Base-by-base conservation (phyloP, 2,888 invertebrate genomes). In the Thysanoteuthis rhombus region DNA sequence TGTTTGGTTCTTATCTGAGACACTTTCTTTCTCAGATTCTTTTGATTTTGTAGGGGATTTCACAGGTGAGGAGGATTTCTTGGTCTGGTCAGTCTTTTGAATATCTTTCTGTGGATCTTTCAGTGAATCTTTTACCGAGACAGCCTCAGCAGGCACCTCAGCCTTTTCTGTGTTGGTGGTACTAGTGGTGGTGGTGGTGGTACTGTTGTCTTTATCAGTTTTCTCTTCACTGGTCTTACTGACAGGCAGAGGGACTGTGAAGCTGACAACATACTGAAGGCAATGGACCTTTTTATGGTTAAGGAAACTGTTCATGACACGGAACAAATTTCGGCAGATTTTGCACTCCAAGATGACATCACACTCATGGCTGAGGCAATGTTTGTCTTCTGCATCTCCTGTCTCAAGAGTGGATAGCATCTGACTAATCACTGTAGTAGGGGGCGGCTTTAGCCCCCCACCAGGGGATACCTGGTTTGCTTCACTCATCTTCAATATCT, bases 341-440 rank as follows among this genome's bases (percentile, higher is more conserved):
- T 98, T 98, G 97, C 99, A 99, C 97, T 99, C 99, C 97, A 98
- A 98, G 95, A 99, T 97, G 94, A 99, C 97, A 96, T 98, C 98
- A 97, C 98, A 99, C 97, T 99, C 99, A 96, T 98, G 98, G 52
- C 98, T 97, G 90, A 99, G 97, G 94, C 98, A 97, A 95, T 98
- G 97, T 95, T 98, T 98, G 42, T 98, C 98, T 98, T 98, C 98
- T 28, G 93, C 25, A 28, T 47, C 58, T 58, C 93, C 93, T 36
- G n/a, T n/a, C 52, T 93, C 39, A 36, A 47, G 36, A 28, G 58
- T 52, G 58, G 47, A 38, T 36, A 93, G 25, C 47, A 93, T 58
- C 28, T 93, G 36, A 36, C 58, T 58, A 38, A 58, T 52, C 36
- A 22, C 58, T 36, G 39, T 93, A 39, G 42, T 8, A 47, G 40